Evolutionary conservation across 1,140 invertebrate species (phyloP), one percentile per base, ranked within the genome.

Genomic region (Drosophila ananassae): DNA sequence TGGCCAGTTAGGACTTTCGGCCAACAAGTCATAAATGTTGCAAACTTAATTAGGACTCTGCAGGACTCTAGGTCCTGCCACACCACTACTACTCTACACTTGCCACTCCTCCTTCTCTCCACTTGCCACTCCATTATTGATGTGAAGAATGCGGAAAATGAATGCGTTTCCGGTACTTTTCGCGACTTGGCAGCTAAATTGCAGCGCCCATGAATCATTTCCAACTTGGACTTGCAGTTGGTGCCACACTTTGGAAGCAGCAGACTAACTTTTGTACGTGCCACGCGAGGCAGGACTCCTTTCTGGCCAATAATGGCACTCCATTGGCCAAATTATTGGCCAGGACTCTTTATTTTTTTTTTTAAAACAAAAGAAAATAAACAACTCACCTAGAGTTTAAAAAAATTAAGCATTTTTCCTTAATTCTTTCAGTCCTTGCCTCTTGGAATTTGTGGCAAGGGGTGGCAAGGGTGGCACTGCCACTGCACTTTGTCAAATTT

Each of bases 111-210:
- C 12, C 37, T 1, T n/a, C 50, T 25, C 48, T n/a, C n/a, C 13
- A 17, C 21, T 32, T 54, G 9, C 54, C 82, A 87, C 75, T 87
- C 85, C 77, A 87, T 87, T 87, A 87, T 87, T 87, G 82, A 87
- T 87, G 82, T 87, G 82, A 87, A 87, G 79, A 87, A 89, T 87
- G 82, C 82, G 82, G 82, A 87, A 87, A 87, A 87, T 87, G 78
- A 87, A 87, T 87, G 82, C 83, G 83, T 87, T 89, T 87, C 82
- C 82, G 82, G 82, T 89, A 89, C 83, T 87, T 87, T 87, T 87
- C 66, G 83, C 82, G 79, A 87, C 78, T 89, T 87, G 83, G 83
- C 82, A 89, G 82, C 82, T 87, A 87, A 87, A 87, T 87, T 87
- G 82, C 83, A 89, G 51, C 66, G 64, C 58, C 79, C 78, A 87